Evolutionary conservation across 2,888 invertebrate species (phyloP), one percentile per base, ranked within the genome.

Genomic region (Leptarthrus brevirostris): DNA sequence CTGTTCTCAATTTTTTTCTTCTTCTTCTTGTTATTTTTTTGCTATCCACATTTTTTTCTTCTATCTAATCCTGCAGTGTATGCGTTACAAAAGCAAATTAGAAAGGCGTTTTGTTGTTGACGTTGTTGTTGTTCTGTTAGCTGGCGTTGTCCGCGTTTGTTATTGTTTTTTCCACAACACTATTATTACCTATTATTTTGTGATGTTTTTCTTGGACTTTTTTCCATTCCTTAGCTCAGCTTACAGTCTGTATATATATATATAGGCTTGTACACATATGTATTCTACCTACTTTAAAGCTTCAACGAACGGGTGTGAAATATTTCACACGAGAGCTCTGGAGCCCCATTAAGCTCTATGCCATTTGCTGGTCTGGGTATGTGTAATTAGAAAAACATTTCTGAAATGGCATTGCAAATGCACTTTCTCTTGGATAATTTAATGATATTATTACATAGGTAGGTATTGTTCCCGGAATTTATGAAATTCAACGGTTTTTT

Each of bases 401-500:
- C 52, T 34, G 12, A 69, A 69, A 69, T 52, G 69, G 69, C 69
- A 69, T 69, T 69, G 69, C 69, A 34, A 20, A 69, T 47, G 52
- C 69, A 52, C 69, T 69, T 69, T 69, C 69, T 69, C 69, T 52
- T 52, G 52, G 52, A 69, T 69, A 69, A 69, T 52, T 49, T 49
- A 52, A 69, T 52, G 52, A 52, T 69, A 52, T 69, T 44, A 66
- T 44, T 64, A 47, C 44, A 44, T 47, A 10, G 44, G 5, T 47
- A 12, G 24, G 44, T 44, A 64, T 64, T 64, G 44, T 44, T 64
- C 2, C 64, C 24, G 40, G 47, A 47, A 64, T 47, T n/a, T 64
- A n/a, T 12, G 20, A 49, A 49, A 49, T 20, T 20, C 22, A 49
- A 49, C 18, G n/a, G n/a, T 4, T 36, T 44, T 47, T 20, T 64